These are phyloP conservation scores for Thomomys bottae DNA, from an alignment of 2,113 vertebrate species.

Conservation along the genomic window DNA sequence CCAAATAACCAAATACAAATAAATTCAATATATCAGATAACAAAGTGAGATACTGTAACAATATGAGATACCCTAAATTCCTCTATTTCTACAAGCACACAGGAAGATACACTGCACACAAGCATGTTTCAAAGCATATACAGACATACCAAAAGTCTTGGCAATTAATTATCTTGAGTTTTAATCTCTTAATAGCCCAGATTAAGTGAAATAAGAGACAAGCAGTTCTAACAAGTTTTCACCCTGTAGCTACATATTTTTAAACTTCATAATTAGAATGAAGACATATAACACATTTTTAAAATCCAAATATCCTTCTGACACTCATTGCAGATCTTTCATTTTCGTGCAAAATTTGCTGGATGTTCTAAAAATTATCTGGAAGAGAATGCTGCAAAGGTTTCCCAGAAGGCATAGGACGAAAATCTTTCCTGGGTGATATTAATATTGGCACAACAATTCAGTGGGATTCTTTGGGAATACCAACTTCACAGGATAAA, in stretches of 20 bases:
- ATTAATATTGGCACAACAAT: neutral
- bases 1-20: no score
- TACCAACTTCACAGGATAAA: constrained; percentile 27
- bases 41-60: no score
- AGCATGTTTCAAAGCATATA: neutral
- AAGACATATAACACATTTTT: neutral
- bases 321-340: neutral
- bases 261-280: constrained; percentile 41
- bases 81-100: neutral
- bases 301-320: constrained; percentile 7
- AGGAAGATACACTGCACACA: neutral
- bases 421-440: constrained; percentile 9
- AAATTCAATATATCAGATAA: no score
- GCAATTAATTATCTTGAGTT: constrained; percentile 30
- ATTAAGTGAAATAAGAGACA: constrained; percentile 54
- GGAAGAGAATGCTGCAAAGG: neutral
- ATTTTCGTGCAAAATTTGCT: constrained; percentile 39
- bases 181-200: constrained; percentile 53
- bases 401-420: neutral
- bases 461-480: neutral
- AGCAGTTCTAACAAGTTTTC: constrained; percentile 51
- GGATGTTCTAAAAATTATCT: constrained; percentile 7
- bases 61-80: neutral
- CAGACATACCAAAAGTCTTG: neutral
- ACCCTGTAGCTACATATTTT: constrained; percentile 43